These are phyloP conservation scores for Alosa alosa DNA, from an alignment of 2,113 vertebrate species.

Conservation along the genomic window DNA sequence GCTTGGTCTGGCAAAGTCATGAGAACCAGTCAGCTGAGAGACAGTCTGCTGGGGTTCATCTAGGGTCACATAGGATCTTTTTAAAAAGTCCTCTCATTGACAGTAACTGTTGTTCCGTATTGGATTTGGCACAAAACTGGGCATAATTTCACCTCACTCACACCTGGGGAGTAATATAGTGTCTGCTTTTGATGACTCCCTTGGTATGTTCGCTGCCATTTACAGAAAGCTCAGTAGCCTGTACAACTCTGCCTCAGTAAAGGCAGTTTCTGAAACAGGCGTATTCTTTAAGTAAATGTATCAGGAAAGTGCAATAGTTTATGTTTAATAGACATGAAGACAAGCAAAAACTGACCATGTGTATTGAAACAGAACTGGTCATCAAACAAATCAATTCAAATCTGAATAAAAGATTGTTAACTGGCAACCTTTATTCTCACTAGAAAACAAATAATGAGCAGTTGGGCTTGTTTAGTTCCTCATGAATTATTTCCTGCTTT, in stretches of 20 bases:
- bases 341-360: background rate
- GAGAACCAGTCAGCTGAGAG: constrained; percentile 17
- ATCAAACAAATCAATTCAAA: background rate
- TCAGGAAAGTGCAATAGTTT: background rate
- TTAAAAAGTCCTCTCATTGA: background rate
- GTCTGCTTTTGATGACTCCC: background rate
- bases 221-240: background rate
- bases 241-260: background rate
- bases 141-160: background rate
- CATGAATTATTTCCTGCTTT: constrained; percentile 9
- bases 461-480: background rate
- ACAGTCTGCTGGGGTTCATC: background rate
- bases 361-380: background rate
- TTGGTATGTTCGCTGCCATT: background rate
- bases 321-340: background rate
- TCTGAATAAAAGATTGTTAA: background rate
- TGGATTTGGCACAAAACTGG: background rate
- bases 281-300: background rate
- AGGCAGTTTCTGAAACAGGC: background rate
- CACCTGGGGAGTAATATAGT: background rate
- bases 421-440: background rate
- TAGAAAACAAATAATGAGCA: background rate
- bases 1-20: constrained; percentile 10
- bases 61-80: background rate
- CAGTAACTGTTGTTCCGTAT: background rate